Base-by-base conservation (phyloP, 1,140 invertebrate species). In the Samia ricini region DNA sequence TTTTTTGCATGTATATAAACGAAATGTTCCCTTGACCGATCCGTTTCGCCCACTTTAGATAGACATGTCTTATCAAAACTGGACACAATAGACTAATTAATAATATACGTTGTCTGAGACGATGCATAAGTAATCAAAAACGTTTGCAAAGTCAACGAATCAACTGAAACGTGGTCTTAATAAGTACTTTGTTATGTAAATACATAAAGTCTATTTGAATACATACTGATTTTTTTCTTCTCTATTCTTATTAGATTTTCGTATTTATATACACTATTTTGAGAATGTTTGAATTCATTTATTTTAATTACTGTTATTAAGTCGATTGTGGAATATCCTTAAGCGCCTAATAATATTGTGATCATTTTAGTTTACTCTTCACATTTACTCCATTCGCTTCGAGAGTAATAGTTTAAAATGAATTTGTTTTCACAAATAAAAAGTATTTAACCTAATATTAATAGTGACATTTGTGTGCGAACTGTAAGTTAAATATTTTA, bases 51-150 rank as follows among this genome's bases (percentile, higher is more conserved):
- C 71, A 83, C 81, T 51, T 61, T 24, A 21, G 58, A 33, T 73
- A 70, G 79, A 76, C 66, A 71, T 71, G 66, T 69, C 59, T 52
- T 50, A 20, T 75, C 76, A 76, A 79, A 83, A 65, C 50, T 57
- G 71, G 74, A 73, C 56, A 77, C 71, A 78, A 75, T 71, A 62
- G 68, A 57, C 52, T 71, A 75, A 76, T 75, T 75, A 75, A 73
- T 74, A 72, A 69, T 33, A 66, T 68, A 36, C 49, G 12, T 59
- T 60, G 70, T 71, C 62, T 68, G 69, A 52, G 58, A 55, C 66
- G 56, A 57, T 63, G 61, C 60, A 70, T 70, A 66, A 60, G 67
- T 61, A 69, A 72, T 69, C 59, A 63, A 36, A 66, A n/a, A 60
- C 36, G 59, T 65, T 63, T 20, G 56, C 56, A 29, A 68, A 71